phyloP scores from a whole-genome alignment of 2,797 vertebrate genomes.

The Enteromius argenteus region DNA sequence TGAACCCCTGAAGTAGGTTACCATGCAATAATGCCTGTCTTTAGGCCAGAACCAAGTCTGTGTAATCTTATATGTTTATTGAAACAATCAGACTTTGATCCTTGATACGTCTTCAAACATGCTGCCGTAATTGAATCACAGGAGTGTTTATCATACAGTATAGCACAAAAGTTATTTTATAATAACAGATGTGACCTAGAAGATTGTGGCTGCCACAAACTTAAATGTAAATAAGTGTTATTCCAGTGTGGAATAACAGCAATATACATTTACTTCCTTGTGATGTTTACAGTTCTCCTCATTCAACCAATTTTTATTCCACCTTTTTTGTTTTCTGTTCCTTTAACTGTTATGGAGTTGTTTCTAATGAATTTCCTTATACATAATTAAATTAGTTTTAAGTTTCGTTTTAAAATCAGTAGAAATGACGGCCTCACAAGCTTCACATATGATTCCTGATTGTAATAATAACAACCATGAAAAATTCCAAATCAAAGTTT shows the following conservation, averaged over 20 bases:
- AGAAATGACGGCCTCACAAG: background rate
- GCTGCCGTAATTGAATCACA: conserved; percentile 6
- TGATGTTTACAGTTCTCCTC: background rate
- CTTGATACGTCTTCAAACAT: background rate
- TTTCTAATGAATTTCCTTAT: background rate
- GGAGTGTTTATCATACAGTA: background rate
- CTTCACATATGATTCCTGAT: background rate
- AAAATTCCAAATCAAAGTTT: background rate
- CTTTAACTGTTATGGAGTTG: background rate
- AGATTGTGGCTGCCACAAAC: background rate
- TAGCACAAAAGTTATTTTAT: background rate
- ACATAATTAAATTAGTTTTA: background rate
- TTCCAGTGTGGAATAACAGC: background rate
- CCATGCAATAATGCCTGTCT: conserved; percentile 15
- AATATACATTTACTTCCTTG: conserved; percentile 1
- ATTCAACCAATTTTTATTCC: background rate
- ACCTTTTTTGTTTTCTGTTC: background rate
- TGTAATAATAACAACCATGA: background rate
- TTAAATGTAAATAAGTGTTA: background rate
- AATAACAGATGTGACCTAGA: background rate
- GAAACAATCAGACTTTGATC: conserved; percentile 19
- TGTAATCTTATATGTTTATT: conserved; percentile 41
- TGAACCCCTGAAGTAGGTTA: background rate
- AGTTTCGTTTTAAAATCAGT: background rate
- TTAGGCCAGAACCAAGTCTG: background rate